phyloP scores from a whole-genome alignment of 35 echinoderm and acorn worm species.

The Chiridota heheva region DNA sequence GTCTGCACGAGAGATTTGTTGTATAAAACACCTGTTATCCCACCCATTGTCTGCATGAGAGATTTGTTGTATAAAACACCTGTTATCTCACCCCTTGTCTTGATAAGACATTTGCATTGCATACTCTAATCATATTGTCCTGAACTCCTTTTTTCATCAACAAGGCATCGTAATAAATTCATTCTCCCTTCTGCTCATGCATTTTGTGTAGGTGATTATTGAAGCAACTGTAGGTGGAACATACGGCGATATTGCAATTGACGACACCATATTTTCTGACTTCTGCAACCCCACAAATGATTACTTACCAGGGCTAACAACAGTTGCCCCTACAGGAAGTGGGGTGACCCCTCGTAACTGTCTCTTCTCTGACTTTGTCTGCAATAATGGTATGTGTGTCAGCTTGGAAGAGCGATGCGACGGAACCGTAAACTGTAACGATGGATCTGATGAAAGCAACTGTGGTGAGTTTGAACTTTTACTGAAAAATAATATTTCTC shows the following conservation, averaged over 20 bases:
- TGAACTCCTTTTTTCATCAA: no score
- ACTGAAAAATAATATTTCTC: not conserved
- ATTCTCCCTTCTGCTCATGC: not conserved
- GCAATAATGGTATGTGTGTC: constrained; percentile 59
- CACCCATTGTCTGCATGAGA: no score
- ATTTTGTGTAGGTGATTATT: constrained; percentile 94
- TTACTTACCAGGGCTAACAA: constrained; percentile 52
- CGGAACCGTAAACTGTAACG: constrained; percentile 35
- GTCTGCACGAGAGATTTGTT: no score
- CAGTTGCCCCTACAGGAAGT: constrained; percentile 16
- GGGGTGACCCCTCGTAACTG: constrained; percentile 41
- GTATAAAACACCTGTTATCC: no score
- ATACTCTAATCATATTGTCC: no score
- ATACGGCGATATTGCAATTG: constrained; percentile 90
- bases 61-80: no score
- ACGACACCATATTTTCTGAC: constrained; percentile 76
- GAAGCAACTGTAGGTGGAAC: constrained; percentile 82
- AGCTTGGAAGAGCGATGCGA: constrained; percentile 48
- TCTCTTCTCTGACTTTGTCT: constrained; percentile 54
- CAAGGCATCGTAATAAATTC: no score
- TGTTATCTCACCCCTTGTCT: no score
- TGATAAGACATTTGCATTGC: no score
- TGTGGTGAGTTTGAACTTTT: constrained; percentile 59
- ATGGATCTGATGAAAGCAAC: constrained; percentile 68
- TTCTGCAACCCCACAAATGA: constrained; percentile 33